Evolutionary conservation across 2,888 invertebrate species (phyloP), one percentile per base, ranked within the genome.

Genomic region (Dermolepida albohirtum): DNA sequence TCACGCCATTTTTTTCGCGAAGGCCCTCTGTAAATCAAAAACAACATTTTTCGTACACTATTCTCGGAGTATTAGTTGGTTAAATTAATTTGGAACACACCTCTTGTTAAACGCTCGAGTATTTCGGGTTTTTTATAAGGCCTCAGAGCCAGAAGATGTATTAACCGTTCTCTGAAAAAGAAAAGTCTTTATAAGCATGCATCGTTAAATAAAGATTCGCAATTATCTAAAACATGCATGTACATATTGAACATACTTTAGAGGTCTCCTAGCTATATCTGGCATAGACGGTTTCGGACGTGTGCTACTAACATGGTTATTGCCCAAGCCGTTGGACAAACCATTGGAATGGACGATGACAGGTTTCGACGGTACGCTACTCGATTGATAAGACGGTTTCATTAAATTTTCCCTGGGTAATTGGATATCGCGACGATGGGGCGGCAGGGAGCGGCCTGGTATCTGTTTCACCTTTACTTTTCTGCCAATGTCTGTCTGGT

Each of bases 51-150:
- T 34, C 34, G 34, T 34, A 34, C 34, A 34, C 34, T 34, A 34
- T 34, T 34, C 34, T 34, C 34, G 34, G 34, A 34, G 34, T 34
- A 10, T 34, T 34, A 34, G 34, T 34, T 7, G 5, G 34, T 34
- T 34, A 34, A 34, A 34, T 34, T 5, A 34, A 34, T 34, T 34
- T 34, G 44, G 22, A 44, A 85, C 88, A 86, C 85, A 94, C 94
- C 94, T 87, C 89, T 91, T 77, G 85, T 88, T 77, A 97, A 87
- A 79, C 95, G 91, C 76, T 91, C 86, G 82, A 90, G 91, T 71
- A 97, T 85, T 86, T 97, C 97, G 69, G 94, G 94, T 86, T 95
- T 97, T 86, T 96, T 97, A 85, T 92, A 96, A 73, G 96, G 93
- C 86, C 93, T 92, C 84, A 97, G 85, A 76, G 97, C 97, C 84